Percentiles rank a stretch among this genome's conserved stretches.
Conservation (phyloP, 2,797 vertebrate species). For the Tapirus indicus region DNA sequence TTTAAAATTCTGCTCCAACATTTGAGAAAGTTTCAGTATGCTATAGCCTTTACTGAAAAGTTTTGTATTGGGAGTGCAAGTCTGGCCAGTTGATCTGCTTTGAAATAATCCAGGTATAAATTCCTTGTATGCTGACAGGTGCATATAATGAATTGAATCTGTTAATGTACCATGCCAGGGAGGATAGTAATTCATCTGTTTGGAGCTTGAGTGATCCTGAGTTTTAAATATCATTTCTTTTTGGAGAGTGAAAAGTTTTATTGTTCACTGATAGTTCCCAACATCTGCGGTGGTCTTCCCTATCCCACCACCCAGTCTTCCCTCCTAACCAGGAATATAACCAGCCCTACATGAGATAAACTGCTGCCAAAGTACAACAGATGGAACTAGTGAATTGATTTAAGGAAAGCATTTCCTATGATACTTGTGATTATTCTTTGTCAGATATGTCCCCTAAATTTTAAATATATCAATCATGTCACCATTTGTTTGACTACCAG, state of each 20-base stretch:
- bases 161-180: neutral
- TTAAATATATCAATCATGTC: conserved; percentile 12
- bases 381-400: neutral
- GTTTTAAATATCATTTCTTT: conserved; percentile 50
- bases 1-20: conserved; percentile 25
- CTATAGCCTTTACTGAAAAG: neutral
- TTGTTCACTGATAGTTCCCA: neutral
- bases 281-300: neutral
- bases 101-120: conserved; percentile 49
- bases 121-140: neutral
- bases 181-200: conserved; percentile 21
- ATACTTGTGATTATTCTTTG: neutral
- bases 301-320: neutral
- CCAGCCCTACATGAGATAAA: neutral
- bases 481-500: conserved; percentile 52
- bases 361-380: neutral
- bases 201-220: conserved; percentile 20
- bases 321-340: neutral
- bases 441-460: neutral
- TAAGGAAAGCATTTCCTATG: neutral
- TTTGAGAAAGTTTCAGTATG: conserved; percentile 32
- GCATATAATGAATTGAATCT: conserved; percentile 42
- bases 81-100: conserved; percentile 12
- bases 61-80: conserved; percentile 42
- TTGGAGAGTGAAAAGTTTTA: neutral